Conservation (phyloP, 1,140 invertebrate genomes). For the Pseudomyrmex flavicornis region DNA sequence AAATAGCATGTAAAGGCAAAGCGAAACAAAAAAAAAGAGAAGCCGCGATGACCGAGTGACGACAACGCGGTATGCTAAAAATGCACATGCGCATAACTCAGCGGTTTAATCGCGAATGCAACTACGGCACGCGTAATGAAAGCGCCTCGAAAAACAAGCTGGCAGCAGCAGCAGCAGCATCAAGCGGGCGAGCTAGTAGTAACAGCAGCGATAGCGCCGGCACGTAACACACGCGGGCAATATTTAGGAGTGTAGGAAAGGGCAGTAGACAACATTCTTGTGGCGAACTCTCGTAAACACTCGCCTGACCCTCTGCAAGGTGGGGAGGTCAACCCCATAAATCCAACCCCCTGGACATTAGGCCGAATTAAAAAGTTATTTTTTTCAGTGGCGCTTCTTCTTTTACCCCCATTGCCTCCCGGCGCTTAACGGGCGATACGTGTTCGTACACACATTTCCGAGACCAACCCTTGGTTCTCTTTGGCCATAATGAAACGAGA, state of each 20-base stretch:
- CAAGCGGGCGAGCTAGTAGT: slow-evolving; percentile 52
- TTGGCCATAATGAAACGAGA: slow-evolving; percentile 46
- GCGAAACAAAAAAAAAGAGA: slow-evolving; percentile 36
- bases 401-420: slow-evolving; percentile 46
- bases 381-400: slow-evolving; percentile 68
- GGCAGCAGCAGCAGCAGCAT: slow-evolving; percentile 59
- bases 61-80: slow-evolving; percentile 75
- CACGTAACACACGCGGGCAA: slow-evolving; percentile 64
- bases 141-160: slow-evolving; percentile 81
- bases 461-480: slow-evolving; percentile 21
- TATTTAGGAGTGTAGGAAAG: slow-evolving; percentile 66
- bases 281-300: slow-evolving; percentile 80
- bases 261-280: slow-evolving; percentile 80
- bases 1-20: slow-evolving; percentile 52
- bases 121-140: slow-evolving; percentile 80
- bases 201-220: slow-evolving; percentile 63
- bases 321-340: slow-evolving; percentile 71
- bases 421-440: slow-evolving; percentile 47
- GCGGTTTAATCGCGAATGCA: slow-evolving; percentile 81
- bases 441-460: slow-evolving; percentile 41
- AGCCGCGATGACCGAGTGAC: slow-evolving; percentile 65
- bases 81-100: slow-evolving; percentile 82
- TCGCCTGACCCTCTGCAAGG: slow-evolving; percentile 59
- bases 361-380: slow-evolving; percentile 79
- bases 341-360: slow-evolving; percentile 76